A percentile compares a stretch with the other conserved stretches of the same genome.
These are phyloP conservation scores for Polydrusus pterygomalis DNA, from an alignment of 2,888 invertebrate genomes.

Conservation along the genomic window DNA sequence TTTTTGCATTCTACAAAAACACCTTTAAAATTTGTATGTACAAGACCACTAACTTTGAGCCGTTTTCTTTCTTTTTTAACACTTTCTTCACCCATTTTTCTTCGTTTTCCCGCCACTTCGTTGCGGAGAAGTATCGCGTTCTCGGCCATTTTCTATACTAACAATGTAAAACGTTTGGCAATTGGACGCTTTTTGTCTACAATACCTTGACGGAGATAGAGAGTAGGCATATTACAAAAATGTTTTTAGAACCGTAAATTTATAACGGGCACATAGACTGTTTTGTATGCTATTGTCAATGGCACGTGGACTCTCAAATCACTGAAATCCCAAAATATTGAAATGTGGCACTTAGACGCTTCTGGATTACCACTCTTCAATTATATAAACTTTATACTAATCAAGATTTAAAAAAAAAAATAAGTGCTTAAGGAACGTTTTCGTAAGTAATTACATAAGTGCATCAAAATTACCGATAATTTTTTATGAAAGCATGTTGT, in stretches of 20 bases:
- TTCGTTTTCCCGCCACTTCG: neutral
- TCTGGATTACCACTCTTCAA: constrained; percentile 3
- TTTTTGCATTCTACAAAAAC: too few species aligned
- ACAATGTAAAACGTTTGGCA: constrained; percentile 10
- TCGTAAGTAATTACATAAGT: too few species aligned
- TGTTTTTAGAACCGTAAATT: constrained; percentile 1
- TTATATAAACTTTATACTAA: neutral
- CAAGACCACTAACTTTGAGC: constrained; percentile 10
- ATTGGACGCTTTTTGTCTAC: neutral
- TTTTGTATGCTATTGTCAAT: too few species aligned
- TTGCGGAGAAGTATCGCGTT: neutral
- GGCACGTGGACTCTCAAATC: neutral
- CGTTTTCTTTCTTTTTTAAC: constrained; percentile 34
- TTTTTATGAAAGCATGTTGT: too few species aligned
- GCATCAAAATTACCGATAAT: too few species aligned
- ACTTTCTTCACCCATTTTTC: too few species aligned
- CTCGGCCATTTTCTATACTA: constrained; percentile 4
- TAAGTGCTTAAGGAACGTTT: too few species aligned
- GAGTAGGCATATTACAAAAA: neutral
- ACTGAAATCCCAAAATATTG: neutral
- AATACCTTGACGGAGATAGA: neutral
- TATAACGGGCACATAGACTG: neutral
- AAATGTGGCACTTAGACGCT: constrained; percentile 10
- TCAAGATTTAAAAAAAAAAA: too few species aligned
- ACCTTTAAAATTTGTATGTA: constrained; percentile 1